Evolutionary conservation across 2,888 invertebrate genomes (phyloP).

Genomic region (Notodonta dromedarius): DNA sequence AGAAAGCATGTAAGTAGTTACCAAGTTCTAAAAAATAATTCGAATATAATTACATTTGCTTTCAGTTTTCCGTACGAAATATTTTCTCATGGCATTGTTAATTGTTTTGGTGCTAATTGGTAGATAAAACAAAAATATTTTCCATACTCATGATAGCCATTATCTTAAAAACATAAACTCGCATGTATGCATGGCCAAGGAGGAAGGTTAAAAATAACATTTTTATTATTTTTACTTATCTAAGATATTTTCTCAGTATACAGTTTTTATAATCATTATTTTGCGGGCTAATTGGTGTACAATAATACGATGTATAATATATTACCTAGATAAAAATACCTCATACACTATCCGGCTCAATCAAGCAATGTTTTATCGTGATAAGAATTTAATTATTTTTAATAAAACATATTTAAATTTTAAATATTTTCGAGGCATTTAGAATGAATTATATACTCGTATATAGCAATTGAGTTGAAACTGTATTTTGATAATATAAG

Average conservation of each 20-base stretch:
- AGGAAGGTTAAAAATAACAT: background rate
- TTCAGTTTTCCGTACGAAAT: constrained; percentile 16
- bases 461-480: no score
- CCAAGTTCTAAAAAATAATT: background rate
- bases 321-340: no score
- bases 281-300: background rate
- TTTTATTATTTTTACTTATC: background rate
- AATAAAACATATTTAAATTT: no score
- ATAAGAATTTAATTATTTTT: no score
- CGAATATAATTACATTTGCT: constrained; percentile 16
- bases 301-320: background rate
- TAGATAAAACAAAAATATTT: constrained; percentile 27
- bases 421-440: no score
- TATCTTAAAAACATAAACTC: background rate
- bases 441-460: no score
- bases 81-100: constrained; percentile 32
- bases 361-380: no score
- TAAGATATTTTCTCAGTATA: background rate
- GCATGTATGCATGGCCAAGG: background rate
- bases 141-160: constrained; percentile 14
- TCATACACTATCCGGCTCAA: no score
- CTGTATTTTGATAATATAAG: no score
- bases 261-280: background rate
- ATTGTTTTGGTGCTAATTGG: constrained; percentile 32
- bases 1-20: background rate